Conservation (phyloP, 2,888 invertebrate genomes). For the Acronicta leporina region DNA sequence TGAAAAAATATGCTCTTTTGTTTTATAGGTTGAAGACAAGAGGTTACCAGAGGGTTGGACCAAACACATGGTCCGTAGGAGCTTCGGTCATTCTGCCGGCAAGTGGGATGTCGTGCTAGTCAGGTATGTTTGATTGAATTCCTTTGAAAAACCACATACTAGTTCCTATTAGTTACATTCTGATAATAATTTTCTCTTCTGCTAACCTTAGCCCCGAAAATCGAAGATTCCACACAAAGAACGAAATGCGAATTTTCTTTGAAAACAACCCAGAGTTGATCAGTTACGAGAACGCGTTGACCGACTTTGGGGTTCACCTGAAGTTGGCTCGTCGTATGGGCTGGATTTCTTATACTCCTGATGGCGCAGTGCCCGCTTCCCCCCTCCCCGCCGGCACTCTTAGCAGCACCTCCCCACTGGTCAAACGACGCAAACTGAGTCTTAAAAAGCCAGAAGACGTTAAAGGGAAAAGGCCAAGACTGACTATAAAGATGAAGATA, state of each 20-base stretch:
- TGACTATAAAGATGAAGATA: slow-evolving; percentile 47
- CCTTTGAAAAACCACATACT: neutral
- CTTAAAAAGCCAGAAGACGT: slow-evolving; percentile 55
- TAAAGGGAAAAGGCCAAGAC: slow-evolving; percentile 59
- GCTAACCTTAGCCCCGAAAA: slow-evolving; percentile 73
- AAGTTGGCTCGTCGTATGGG: slow-evolving; percentile 82
- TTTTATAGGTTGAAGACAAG: slow-evolving; percentile 91
- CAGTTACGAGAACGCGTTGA: slow-evolving; percentile 69
- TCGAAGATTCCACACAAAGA: slow-evolving; percentile 80
- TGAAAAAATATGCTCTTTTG: neutral
- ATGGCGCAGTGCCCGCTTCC: slow-evolving; percentile 58
- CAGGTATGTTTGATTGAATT: slow-evolving; percentile 83
- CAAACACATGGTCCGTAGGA: slow-evolving; percentile 93
- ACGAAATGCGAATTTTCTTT: slow-evolving; percentile 79
- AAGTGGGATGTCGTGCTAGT: slow-evolving; percentile 95
- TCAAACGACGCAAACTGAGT: slow-evolving; percentile 68
- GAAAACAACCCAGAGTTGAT: slow-evolving; percentile 63
- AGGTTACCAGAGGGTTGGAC: slow-evolving; percentile 93
- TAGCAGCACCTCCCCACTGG: slow-evolving; percentile 67
- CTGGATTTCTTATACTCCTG: slow-evolving; percentile 73
- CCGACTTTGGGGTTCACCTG: slow-evolving; percentile 83
- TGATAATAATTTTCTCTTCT: no score
- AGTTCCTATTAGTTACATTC: no score
- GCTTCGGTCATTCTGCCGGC: slow-evolving; percentile 91
- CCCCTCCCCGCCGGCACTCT: slow-evolving; percentile 60